These are phyloP conservation scores for Danio tinwini DNA, from an alignment of 2,797 vertebrate genomes.

Conservation along the genomic window DNA sequence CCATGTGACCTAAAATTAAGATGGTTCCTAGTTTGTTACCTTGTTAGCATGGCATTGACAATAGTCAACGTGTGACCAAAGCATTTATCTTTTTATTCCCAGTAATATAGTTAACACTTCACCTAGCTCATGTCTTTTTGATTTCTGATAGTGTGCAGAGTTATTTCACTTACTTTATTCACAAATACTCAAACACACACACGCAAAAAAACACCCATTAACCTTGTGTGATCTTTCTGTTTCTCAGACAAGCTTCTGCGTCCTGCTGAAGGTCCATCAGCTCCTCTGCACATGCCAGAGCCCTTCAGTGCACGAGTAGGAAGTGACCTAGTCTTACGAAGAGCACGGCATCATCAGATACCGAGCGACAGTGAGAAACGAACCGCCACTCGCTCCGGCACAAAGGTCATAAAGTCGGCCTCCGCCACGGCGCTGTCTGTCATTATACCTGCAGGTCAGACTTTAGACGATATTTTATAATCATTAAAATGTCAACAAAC, in stretches of 20 bases:
- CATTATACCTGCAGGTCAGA: conserved; percentile 89
- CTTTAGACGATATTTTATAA: neutral
- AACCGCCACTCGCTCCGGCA: conserved; percentile 73
- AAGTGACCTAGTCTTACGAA: conserved; percentile 87
- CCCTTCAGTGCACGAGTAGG: conserved; percentile 75
- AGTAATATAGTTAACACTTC: too few species aligned
- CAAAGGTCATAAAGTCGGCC: conserved; percentile 92
- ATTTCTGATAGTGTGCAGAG: too few species aligned
- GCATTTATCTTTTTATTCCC: too few species aligned
- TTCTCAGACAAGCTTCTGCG: conserved; percentile 72
- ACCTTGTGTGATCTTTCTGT: neutral
- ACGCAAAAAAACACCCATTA: too few species aligned
- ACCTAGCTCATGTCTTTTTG: too few species aligned
- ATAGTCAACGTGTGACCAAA: too few species aligned
- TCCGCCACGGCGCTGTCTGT: conserved; percentile 90
- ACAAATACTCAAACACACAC: too few species aligned
- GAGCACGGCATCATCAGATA: conserved; percentile 86
- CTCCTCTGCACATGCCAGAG: conserved; percentile 58
- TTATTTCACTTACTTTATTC: too few species aligned
- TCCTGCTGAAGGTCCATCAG: conserved; percentile 63
- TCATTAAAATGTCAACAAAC: neutral
- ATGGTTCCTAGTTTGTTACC: too few species aligned
- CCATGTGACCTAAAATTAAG: too few species aligned
- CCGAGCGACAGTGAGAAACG: conserved; percentile 82
- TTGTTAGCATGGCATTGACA: too few species aligned